Conservation (phyloP, 64 coral and sea anemone species). For the Montipora foliosa region DNA sequence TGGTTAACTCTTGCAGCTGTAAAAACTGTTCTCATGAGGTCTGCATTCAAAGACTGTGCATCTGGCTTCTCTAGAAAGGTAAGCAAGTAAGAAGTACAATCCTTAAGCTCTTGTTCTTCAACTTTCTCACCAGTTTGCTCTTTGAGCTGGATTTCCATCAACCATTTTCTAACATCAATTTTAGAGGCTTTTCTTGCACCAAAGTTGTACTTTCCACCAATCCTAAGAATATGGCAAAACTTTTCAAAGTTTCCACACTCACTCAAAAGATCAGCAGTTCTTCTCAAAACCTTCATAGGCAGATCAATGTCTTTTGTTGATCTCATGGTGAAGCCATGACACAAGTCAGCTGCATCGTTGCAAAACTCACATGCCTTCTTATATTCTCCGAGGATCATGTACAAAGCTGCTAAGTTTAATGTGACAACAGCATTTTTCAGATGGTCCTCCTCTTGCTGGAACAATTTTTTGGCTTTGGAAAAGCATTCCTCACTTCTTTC, state of each 20-base stretch:
- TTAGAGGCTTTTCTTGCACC: neutral
- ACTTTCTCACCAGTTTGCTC: neutral
- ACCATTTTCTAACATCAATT: neutral
- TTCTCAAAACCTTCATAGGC: neutral
- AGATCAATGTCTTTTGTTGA: neutral
- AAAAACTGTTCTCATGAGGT: neutral
- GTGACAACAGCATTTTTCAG: neutral
- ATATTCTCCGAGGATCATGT: neutral
- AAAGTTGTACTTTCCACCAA: neutral
- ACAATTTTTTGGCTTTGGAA: neutral
- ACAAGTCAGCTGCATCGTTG: neutral
- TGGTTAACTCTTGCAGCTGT: neutral
- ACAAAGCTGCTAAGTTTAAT: neutral
- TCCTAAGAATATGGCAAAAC: neutral
- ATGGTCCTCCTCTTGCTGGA: neutral
- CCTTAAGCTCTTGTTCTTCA: conserved; percentile 1
- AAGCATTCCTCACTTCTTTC: neutral
- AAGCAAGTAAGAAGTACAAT: neutral
- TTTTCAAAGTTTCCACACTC: neutral
- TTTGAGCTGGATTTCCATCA: conserved; percentile 13
- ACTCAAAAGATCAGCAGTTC: neutral
- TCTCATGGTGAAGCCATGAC: neutral
- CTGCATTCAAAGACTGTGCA: neutral
- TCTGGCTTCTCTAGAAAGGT: neutral
- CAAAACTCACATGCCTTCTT: neutral